Conservation (phyloP, 2,888 invertebrate genomes). For the Eupithecia vulgata region DNA sequence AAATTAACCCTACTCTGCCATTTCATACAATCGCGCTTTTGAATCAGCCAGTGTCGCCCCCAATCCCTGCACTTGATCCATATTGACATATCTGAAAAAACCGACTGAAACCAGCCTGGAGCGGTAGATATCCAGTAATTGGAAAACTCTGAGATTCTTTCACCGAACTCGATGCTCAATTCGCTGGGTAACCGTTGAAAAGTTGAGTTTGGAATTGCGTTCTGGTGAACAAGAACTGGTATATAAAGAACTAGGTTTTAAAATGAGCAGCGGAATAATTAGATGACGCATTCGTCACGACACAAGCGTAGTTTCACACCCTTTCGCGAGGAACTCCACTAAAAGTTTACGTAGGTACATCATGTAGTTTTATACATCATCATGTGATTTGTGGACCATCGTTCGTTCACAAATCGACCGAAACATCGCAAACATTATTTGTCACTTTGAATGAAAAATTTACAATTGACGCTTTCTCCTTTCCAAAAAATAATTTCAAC, state of each 20-base stretch:
- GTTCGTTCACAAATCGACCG: neutral
- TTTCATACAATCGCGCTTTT: neutral
- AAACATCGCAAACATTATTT: neutral
- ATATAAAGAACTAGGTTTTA: neutral
- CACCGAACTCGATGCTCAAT: conserved; percentile 7
- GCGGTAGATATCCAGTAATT: conserved; percentile 10
- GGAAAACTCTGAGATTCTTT: conserved; percentile 12
- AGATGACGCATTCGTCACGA: no score
- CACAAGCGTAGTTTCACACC: neutral
- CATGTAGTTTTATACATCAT: no score
- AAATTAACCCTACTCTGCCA: no score
- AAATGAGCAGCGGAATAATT: no score
- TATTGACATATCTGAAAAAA: conserved; percentile 11
- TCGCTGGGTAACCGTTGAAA: conserved; percentile 10
- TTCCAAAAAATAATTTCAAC: neutral
- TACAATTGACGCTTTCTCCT: neutral
- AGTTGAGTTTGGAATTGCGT: neutral
- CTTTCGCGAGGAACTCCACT: neutral
- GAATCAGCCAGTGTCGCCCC: neutral
- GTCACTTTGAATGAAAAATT: neutral
- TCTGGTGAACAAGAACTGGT: neutral
- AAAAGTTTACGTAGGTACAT: neutral
- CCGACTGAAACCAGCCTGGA: neutral
- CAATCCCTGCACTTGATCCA: conserved; percentile 1
- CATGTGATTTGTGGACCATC: no score